Evolutionary conservation across 2,113 vertebrate species (phyloP).

Genomic region (Haemorhous mexicanus): DNA sequence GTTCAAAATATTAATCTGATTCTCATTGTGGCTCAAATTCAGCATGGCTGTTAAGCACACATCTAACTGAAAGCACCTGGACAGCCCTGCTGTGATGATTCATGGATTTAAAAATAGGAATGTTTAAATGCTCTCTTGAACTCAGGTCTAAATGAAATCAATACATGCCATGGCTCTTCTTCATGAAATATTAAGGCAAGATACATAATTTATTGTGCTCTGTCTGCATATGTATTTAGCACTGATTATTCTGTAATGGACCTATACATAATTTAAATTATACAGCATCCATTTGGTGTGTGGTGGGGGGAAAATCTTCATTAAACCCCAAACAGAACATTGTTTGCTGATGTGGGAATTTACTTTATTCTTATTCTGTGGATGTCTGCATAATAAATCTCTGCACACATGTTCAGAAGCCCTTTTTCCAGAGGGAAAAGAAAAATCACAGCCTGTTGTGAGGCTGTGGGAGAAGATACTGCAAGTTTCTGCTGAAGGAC

Average conservation of each 20-base stretch:
- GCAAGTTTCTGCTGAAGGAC: background rate
- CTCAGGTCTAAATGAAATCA: background rate
- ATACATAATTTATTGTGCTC: slow-evolving; percentile 21
- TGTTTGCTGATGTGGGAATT: background rate
- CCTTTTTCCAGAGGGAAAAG: background rate
- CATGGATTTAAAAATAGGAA: slow-evolving; percentile 13
- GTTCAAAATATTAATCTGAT: slow-evolving; percentile 38
- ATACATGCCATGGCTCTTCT: background rate
- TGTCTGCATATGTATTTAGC: background rate
- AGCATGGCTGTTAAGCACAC: background rate
- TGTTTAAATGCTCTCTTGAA: slow-evolving; percentile 1
- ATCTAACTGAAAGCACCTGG: background rate
- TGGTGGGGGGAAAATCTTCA: background rate
- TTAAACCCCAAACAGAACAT: background rate
- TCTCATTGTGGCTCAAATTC: slow-evolving; percentile 9
- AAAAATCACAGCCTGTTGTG: background rate
- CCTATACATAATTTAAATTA: slow-evolving; percentile 19
- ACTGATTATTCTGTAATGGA: background rate
- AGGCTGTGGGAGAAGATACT: background rate
- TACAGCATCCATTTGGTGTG: background rate
- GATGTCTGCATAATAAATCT: background rate
- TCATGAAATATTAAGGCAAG: slow-evolving; percentile 10
- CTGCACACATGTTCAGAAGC: background rate
- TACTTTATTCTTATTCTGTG: background rate
- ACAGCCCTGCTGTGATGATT: background rate